Percentiles rank a stretch among this genome's conserved stretches.
These are phyloP conservation scores for Bovichtus diacanthus DNA, from an alignment of 2,797 vertebrate genomes.

Conservation along the genomic window DNA sequence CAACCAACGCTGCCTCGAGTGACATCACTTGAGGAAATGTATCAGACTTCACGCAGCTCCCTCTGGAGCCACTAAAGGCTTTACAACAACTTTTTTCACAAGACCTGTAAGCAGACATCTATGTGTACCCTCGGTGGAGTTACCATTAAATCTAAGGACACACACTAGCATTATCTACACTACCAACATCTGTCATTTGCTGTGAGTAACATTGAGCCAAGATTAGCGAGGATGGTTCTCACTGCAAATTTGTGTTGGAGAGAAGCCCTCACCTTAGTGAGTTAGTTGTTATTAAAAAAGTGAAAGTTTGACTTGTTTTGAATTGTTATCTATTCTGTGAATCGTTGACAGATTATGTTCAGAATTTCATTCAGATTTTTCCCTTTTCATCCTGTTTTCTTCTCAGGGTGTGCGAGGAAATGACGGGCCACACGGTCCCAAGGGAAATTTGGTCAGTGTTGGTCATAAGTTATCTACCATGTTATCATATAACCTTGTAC, in stretches of 20 bases:
- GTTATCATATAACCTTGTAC: neutral
- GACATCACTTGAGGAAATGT: neutral
- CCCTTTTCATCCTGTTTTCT: slow-evolving; percentile 1
- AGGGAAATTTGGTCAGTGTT: slow-evolving; percentile 92
- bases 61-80: neutral
- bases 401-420: slow-evolving; percentile 92
- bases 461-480: neutral
- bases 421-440: slow-evolving; percentile 91
- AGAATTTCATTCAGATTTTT: slow-evolving; percentile 1
- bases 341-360: neutral
- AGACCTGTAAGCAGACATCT: neutral
- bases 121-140: neutral
- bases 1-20: neutral
- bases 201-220: neutral
- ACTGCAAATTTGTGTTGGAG: accelerated
- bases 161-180: neutral
- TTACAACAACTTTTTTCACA: too few species aligned
- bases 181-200: neutral
- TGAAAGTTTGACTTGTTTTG: neutral
- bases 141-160: neutral
- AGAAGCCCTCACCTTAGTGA: neutral
- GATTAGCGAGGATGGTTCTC: neutral
- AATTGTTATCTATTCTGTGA: neutral
- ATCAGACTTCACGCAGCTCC: neutral
- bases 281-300: neutral